Base-by-base conservation (phyloP, 2,888 invertebrate species). In the Ypsolopha sequella region DNA sequence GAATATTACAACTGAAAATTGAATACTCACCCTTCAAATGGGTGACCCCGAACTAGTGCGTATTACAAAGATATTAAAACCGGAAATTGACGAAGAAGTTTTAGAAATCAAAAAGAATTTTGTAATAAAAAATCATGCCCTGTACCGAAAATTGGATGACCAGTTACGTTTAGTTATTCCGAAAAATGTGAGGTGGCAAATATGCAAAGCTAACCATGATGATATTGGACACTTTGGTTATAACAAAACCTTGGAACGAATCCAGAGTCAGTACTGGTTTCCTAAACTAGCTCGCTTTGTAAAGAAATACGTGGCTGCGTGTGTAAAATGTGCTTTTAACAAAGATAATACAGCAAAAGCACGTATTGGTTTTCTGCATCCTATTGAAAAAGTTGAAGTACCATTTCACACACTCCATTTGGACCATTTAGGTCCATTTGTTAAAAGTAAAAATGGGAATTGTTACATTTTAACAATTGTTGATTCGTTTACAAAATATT, bases 361-460 rank as follows among this genome's bases (percentile, higher is more conserved):
- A n/a, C n/a, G n/a, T n/a, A n/a, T n/a, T n/a, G 34, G 45, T 14
- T 14, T 45, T 14, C 8, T 34, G 24, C 24, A 33, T 45, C 60
- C 62, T 1, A 60, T 62, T n/a, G 7, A 35, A 6, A 60, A 62
- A 24, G 13, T 38, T 0, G 47, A 53, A 0, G 41, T 51, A 1
- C 59, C 60, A 2, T 56, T 61, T 56, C 56, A 59, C 10, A 59
- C 57, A 0, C 6, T 62, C n/a, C 60, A 62, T 36, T 48, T 51
- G 4, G 62, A 62, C 13, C 60, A 62, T 44, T 41, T 62, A 38
- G 62, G 60, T 1, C 61, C 59, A 0, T 62, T 62, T 48, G 36
- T 48, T 6, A 59, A 56, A 50, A 56, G 55, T 1, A 41, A 51
- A 9, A 54, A 49, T 10, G 55, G 59, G 0, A 52, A 59, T 44